These are phyloP conservation scores for Parnassius mnemosyne DNA, from an alignment of 2,888 invertebrate genomes.

Conservation along the genomic window DNA sequence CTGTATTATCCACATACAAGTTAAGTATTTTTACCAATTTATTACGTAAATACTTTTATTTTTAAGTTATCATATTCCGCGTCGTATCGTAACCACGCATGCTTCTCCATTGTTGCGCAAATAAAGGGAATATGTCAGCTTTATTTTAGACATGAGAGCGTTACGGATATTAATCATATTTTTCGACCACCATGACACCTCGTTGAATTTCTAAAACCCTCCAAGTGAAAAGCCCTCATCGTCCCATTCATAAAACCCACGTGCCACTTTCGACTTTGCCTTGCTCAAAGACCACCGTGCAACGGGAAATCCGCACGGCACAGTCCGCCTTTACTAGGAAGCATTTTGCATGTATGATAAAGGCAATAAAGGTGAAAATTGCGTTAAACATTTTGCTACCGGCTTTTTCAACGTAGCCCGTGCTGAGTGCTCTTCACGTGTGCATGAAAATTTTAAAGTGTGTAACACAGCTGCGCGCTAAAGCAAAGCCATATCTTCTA, in stretches of 20 bases:
- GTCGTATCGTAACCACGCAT: constrained; percentile 3
- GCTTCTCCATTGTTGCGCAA: constrained; percentile 5
- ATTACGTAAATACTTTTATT: no score
- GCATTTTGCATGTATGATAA: constrained; percentile 21
- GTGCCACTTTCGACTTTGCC: constrained; percentile 33
- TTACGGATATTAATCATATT: constrained; percentile 3
- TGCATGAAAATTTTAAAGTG: constrained; percentile 30
- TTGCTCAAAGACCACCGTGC: constrained; percentile 27
- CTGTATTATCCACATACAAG: no score
- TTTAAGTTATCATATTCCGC: no score
- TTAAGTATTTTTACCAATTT: no score
- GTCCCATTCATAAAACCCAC: constrained; percentile 36
- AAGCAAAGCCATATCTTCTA: constrained; percentile 13
- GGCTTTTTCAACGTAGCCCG: constrained; percentile 29
- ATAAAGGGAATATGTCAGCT: constrained; percentile 14
- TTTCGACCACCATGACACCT: constrained; percentile 27
- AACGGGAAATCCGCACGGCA: constrained; percentile 15
- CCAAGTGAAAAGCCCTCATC: constrained; percentile 28
- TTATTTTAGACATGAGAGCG: constrained; percentile 5
- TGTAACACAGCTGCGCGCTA: constrained; percentile 10
- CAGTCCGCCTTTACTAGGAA: constrained; percentile 1
- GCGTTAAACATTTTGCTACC: constrained; percentile 16
- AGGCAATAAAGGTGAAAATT: constrained; percentile 25
- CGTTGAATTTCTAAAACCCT: constrained; percentile 28
- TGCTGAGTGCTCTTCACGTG: constrained; percentile 36